A percentile compares a stretch with the other conserved stretches of the same genome.
phyloP scores from a whole-genome alignment of 1,140 invertebrate species.

The Nasonia giraulti region DNA sequence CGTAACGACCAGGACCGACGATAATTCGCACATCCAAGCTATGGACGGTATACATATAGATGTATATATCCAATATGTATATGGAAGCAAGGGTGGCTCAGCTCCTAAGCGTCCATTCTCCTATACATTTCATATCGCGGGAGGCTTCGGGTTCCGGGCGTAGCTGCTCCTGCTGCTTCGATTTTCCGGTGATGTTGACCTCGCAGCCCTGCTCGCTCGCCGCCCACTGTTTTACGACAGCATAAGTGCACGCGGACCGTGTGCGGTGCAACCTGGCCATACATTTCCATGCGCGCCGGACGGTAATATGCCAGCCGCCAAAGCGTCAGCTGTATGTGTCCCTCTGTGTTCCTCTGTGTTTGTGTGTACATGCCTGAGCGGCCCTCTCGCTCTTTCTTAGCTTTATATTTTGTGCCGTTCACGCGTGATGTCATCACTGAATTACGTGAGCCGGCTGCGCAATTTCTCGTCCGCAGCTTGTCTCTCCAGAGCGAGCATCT shows the following conservation, averaged over 20 bases:
- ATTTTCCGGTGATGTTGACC: constrained; percentile 11
- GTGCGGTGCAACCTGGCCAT: constrained; percentile 52
- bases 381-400: constrained; percentile 51
- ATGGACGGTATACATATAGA: background rate
- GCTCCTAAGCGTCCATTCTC: constrained; percentile 4
- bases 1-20: background rate
- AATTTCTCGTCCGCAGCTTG: constrained; percentile 54
- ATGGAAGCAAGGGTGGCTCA: background rate
- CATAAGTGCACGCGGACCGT: constrained; percentile 52
- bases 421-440: constrained; percentile 73
- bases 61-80: background rate
- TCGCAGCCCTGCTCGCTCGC: background rate
- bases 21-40: background rate
- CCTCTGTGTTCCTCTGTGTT: no score
- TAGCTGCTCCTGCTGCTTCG: constrained; percentile 3
- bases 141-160: background rate
- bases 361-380: no score
- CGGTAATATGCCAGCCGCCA: background rate
- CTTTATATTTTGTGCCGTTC: constrained; percentile 72
- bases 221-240: constrained; percentile 55
- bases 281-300: constrained; percentile 32
- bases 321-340: background rate
- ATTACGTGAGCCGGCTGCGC: constrained; percentile 70
- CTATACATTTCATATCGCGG: background rate
- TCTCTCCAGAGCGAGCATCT: background rate